phyloP scores from a whole-genome alignment of 2,113 vertebrate genomes.

The Danio rerio region GRCz12tu NC_133181.1:12611501-12612000 shows the following conservation, averaged over 20 bases:
- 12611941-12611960: slow-evolving; percentile 6
- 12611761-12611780: background rate
- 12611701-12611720: background rate
- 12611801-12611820: background rate
- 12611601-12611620: no score
- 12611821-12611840: background rate
- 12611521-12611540: no score
- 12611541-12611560: no score
- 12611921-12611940: background rate
- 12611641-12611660: no score
- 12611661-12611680: no score
- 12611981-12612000: slow-evolving; percentile 24
- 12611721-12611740: background rate
- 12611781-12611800: background rate
- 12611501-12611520: no score
- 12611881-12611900: slow-evolving; percentile 2
- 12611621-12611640: no score
- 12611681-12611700: no score
- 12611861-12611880: background rate
- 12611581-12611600: no score
- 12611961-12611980: slow-evolving; percentile 10
- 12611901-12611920: background rate
- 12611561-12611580: no score
- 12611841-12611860: slow-evolving; percentile 15
- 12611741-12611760: background rate